phyloP scores from a whole-genome alignment of 2,113 vertebrate genomes.

The Chamaetylas fuelleborni region DNA sequence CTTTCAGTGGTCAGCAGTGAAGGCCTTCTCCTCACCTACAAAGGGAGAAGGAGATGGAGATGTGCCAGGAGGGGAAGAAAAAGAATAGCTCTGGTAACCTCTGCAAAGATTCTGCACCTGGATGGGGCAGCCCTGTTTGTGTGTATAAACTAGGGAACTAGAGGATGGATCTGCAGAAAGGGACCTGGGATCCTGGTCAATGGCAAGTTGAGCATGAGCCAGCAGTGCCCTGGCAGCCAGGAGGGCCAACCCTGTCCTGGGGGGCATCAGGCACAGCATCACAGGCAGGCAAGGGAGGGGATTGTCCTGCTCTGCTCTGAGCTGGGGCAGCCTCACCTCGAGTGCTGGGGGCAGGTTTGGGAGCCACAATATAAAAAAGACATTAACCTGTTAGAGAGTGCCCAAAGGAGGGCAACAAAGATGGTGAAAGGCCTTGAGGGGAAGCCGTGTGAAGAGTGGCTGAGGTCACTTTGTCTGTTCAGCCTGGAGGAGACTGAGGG shows the following conservation, averaged over 20 bases:
- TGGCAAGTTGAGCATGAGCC: fast-evolving
- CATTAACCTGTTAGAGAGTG: fast-evolving
- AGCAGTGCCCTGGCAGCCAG: neutral
- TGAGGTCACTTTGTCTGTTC: neutral
- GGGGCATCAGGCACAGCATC: neutral
- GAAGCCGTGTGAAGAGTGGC: fast-evolving
- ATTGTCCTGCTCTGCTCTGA: fast-evolving
- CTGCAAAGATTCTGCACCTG: neutral
- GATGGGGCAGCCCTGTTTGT: neutral
- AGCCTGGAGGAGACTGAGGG: neutral
- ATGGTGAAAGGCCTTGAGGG: neutral
- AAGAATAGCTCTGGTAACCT: neutral
- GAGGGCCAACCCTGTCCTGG: fast-evolving
- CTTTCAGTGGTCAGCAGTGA: neutral
- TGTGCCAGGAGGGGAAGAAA: neutral
- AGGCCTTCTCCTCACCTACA: neutral
- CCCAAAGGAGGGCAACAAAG: fast-evolving
- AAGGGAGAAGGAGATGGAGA: neutral
- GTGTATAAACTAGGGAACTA: neutral
- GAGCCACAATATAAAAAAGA: neutral
- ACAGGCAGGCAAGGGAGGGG: fast-evolving
- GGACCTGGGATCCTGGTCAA: fast-evolving
- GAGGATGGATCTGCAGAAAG: neutral
- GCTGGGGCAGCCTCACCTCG: fast-evolving
- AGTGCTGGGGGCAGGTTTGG: neutral